Evolutionary conservation across 2,797 vertebrate genomes (phyloP), one percentile per base, ranked within the genome.

Genomic region (Pangasius larnaudii): DNA sequence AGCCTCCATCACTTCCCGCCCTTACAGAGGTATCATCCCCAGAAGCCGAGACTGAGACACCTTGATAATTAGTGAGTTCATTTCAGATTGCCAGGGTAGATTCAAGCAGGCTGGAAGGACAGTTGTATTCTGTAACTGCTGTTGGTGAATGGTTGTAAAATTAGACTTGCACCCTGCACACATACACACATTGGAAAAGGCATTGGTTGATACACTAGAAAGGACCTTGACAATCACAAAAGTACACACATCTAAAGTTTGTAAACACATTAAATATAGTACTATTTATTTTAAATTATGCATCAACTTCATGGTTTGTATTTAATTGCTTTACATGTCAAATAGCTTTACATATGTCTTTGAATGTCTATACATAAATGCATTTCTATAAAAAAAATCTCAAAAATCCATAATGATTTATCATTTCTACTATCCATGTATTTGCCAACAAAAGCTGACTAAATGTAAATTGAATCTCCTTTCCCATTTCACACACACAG

Each of bases 31-130:
- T 61, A 77, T 91, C 89, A 86, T 91, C 91, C 86, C 86, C 71
- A 91, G 89, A 91, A 93, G 89, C 90, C 85, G 78, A 87, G 88
- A 92, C 65, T 24, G 5, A 49, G 39, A 87, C 42, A 61, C 88
- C 46, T 88, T 72, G 22, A 89, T 94, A 93, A 92, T 93, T 94
- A 90, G 85, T 92, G 90, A 89, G 88, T 89, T 87, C 30, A 90
- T 92, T 90, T 88, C 90, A 92, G 74, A 91, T 86, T 83, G 86
- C 81, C 89, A 89, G 93, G 88, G 85, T 87, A 92, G 88, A 94
- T 89, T 88, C 90, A 93, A 78, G 88, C 89, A 63, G 89, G 61
- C 77, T 92, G 67, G 78, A 84, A 89, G 63, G 85, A 77, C 22
- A 85, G 84, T 83, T 58, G 88, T 85, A 69, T 90, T 93, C 91